Evolutionary conservation across 2,888 invertebrate genomes (phyloP).

Genomic region (Aricia artaxerxes): DNA sequence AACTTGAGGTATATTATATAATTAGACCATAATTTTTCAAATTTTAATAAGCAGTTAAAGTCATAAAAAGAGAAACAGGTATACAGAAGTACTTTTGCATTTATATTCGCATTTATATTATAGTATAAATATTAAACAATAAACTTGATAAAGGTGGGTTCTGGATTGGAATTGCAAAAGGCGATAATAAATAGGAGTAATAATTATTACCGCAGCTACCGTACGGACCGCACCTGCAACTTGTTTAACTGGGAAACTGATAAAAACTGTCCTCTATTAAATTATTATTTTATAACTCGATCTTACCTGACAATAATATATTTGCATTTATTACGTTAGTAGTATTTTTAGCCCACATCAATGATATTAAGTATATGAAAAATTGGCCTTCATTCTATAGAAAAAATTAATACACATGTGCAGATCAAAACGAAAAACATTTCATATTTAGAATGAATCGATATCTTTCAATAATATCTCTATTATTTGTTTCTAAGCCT

Average conservation of each 20-base stretch:
- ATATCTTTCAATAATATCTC: neutral
- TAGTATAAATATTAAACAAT: too few species aligned
- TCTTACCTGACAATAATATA: neutral
- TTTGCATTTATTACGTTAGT: neutral
- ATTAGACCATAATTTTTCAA: too few species aligned
- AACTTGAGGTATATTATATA: too few species aligned
- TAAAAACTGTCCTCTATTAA: neutral
- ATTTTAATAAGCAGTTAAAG: too few species aligned
- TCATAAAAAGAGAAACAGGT: too few species aligned
- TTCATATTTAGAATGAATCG: neutral
- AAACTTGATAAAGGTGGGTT: neutral
- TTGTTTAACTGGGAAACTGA: neutral
- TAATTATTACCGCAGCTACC: neutral
- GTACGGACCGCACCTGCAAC: neutral
- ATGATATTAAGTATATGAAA: too few species aligned
- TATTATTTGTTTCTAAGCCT: neutral
- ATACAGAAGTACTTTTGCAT: too few species aligned
- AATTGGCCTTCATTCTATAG: neutral
- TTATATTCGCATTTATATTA: too few species aligned
- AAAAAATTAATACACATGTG: too few species aligned
- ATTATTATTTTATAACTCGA: neutral
- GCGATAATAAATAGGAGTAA: conserved; percentile 1
- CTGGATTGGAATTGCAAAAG: neutral
- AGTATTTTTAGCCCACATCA: neutral
- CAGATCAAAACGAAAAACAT: neutral